Conservation (phyloP, 1,140 invertebrate species). For the Helicoverpa armigera region DNA sequence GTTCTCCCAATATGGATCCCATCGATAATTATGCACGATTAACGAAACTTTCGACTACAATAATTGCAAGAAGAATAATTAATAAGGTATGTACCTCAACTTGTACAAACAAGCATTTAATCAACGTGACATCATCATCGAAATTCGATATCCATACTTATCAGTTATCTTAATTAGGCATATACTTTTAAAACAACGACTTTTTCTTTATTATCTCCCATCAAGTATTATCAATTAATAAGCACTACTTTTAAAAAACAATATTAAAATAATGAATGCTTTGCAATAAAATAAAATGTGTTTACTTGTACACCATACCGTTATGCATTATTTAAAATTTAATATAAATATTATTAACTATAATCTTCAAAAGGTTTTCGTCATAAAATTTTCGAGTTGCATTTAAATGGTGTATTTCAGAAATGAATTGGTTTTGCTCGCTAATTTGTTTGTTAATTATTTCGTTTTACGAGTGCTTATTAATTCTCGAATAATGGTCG, state of each 20-base stretch:
- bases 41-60: not conserved
- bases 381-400: conserved; percentile 25
- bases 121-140: not conserved
- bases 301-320: conserved; percentile 11
- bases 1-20: no score
- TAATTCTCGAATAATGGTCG: conserved; percentile 25
- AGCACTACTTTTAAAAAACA: conserved; percentile 1
- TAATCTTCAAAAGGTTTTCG: conserved; percentile 29
- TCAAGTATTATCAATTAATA: conserved; percentile 17
- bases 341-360: conserved; percentile 5
- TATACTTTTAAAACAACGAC: not conserved
- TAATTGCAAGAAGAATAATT: not conserved
- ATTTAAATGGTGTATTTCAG: conserved; percentile 28
- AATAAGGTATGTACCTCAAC: not conserved
- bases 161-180: conserved; percentile 8
- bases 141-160: conserved; percentile 9
- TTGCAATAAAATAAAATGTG: conserved; percentile 21
- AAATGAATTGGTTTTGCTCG: conserved; percentile 9
- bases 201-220: not conserved
- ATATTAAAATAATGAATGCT: not conserved
- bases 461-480: not conserved
- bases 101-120: conserved; percentile 5
- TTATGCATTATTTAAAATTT: conserved; percentile 4
- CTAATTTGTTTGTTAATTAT: conserved; percentile 41
- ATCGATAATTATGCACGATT: no score